Evolutionary conservation across 2,888 invertebrate genomes (phyloP).

Genomic region (Pilophorus perplexus): DNA sequence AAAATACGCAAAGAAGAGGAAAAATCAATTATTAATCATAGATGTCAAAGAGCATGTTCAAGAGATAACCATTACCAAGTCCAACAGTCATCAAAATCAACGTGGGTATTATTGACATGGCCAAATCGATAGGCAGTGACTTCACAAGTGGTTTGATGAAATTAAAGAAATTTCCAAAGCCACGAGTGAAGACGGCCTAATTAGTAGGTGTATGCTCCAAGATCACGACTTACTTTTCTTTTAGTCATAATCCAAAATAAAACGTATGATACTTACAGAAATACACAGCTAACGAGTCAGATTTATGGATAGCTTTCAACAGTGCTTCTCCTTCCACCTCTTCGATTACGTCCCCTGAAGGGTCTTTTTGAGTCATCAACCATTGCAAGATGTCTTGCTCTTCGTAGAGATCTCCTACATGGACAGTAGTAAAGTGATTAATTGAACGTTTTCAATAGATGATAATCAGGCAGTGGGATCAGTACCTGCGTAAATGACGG

Average conservation of each 20-base stretch:
- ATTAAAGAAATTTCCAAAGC: too few species aligned
- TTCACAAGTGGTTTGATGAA: too few species aligned
- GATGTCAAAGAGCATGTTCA: too few species aligned
- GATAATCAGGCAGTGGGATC: background rate
- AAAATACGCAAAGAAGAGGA: too few species aligned
- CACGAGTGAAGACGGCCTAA: too few species aligned
- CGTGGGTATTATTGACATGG: conserved; percentile 8
- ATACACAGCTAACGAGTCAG: conserved; percentile 81
- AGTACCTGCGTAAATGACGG: conserved; percentile 83
- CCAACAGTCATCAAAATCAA: too few species aligned
- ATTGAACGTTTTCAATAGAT: background rate
- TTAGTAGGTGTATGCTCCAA: conserved; percentile 15
- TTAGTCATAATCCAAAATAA: too few species aligned
- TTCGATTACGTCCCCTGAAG: conserved; percentile 86
- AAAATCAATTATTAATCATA: too few species aligned
- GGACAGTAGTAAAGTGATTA: too few species aligned
- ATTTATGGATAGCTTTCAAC: conserved; percentile 70
- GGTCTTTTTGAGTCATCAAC: conserved; percentile 88
- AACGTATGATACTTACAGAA: conserved; percentile 82
- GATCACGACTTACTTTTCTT: conserved; percentile 1
- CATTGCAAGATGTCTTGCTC: conserved; percentile 86
- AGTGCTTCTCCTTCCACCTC: conserved; percentile 79
- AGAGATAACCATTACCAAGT: too few species aligned
- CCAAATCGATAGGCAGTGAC: too few species aligned
- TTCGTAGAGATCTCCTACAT: conserved; percentile 75